Percentiles rank a stretch among this genome's conserved stretches.
phyloP scores from a whole-genome alignment of 1,140 invertebrate species.

The Drosophila nebulosa region DNA sequence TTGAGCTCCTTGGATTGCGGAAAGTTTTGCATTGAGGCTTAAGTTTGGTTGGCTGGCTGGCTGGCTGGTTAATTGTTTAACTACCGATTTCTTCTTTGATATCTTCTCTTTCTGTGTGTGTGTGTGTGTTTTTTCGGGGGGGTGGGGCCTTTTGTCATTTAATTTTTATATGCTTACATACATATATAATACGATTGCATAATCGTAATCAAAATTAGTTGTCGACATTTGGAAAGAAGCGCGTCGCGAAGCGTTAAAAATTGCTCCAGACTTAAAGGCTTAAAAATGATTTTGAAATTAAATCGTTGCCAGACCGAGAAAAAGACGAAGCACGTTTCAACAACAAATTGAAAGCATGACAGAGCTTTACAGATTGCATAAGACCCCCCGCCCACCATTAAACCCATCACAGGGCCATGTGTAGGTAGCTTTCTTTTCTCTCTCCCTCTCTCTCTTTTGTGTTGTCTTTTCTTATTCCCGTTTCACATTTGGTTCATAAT shows the following conservation, averaged over 20 bases:
- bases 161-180: constrained; percentile 34
- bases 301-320: constrained; percentile 63
- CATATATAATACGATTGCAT: constrained; percentile 30
- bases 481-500: constrained; percentile 69
- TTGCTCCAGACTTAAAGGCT: constrained; percentile 38
- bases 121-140: no score
- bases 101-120: neutral
- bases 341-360: constrained; percentile 44
- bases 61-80: no score
- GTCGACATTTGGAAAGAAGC: constrained; percentile 46
- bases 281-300: constrained; percentile 62
- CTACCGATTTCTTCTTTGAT: neutral
- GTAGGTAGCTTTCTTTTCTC: constrained; percentile 2
- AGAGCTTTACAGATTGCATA: constrained; percentile 64
- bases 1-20: constrained; percentile 48
- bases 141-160: constrained; percentile 42
- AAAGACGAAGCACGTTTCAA: constrained; percentile 31
- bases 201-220: constrained; percentile 38
- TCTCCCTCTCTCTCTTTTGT: constrained; percentile 57
- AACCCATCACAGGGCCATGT: neutral
- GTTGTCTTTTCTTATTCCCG: constrained; percentile 40
- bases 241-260: constrained; percentile 69
- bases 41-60: constrained; percentile 3
- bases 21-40: constrained; percentile 33
- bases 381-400: constrained; percentile 10